Percentiles rank a stretch among this genome's conserved stretches.
Evolutionary conservation across 2,113 vertebrate genomes (phyloP).

Genomic region (Equus przewalskii): DNA sequence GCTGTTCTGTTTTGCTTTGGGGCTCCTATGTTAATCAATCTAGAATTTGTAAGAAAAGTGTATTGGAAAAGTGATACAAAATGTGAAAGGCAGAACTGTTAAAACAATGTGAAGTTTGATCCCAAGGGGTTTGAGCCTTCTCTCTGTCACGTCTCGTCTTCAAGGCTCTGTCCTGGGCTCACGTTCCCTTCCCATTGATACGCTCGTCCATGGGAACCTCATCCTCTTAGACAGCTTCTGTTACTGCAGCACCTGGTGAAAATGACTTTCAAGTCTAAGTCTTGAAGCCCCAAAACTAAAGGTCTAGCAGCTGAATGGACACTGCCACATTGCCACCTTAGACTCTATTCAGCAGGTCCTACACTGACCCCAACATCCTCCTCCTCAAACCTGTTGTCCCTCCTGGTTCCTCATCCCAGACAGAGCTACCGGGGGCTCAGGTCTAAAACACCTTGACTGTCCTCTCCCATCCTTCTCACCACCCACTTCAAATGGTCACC

Average conservation of each 20-base stretch:
- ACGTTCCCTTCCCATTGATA: not conserved
- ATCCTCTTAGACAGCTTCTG: not conserved
- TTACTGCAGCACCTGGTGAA: not conserved
- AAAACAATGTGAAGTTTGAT: not conserved
- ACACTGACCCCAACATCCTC: not conserved
- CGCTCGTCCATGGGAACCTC: not conserved
- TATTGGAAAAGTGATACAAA: not conserved
- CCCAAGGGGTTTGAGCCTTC: too few relatives aligned
- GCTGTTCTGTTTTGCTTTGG: not conserved
- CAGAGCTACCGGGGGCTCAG: not conserved
- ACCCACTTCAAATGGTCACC: not conserved
- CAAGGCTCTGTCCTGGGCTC: not conserved
- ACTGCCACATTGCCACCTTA: not conserved
- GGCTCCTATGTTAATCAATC: not conserved
- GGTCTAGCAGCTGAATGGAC: not conserved
- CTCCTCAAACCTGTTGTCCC: not conserved
- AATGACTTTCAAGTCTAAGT: not conserved
- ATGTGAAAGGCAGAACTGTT: not conserved
- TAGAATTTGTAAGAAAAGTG: not conserved
- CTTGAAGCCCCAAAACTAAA: not conserved
- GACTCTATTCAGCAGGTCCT: not conserved
- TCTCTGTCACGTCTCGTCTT: not conserved
- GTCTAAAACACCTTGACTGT: not conserved
- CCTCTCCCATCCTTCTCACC: not conserved
- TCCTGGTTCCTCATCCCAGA: not conserved